Base-by-base conservation (phyloP, 2,888 invertebrate genomes). In the Rotaria sp. region DNA sequence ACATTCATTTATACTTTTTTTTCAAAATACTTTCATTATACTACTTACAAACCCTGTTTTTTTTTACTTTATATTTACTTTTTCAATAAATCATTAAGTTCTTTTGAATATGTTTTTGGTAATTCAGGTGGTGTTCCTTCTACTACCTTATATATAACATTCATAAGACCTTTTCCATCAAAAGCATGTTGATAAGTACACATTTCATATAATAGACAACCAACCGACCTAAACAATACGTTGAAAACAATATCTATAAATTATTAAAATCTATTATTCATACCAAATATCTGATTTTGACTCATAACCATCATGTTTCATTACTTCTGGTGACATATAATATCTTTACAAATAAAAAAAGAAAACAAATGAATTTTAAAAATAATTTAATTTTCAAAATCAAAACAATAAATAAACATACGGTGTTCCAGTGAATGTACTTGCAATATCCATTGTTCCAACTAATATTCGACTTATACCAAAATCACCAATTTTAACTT, bases 271-370 rank as follows among this genome's bases (percentile, higher is more conserved):
- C 21, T 11, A 26, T n/a, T 45, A 21, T 21, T n/a, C 90, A 88
- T 87, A 91, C 91, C 91, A 91, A n/a, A 91, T 89, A 88, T 91
- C 91, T 18, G 91, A 91, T 88, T 91, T 91, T 24, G 91, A 90
- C 86, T 91, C 91, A 88, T 91, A 91, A 0, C 91, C 91, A 87
- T 91, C 91, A 88, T 91, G 91, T 88, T 91, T 91, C 48, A 91
- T 88, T 41, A 91, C 91, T 88, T 91, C 91, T 10, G 91, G 91
- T 87, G 91, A 91, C 91, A 91, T 91, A 88, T 91, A 91, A 88
- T 91, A 80, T 80, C 80, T 80, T 11, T 2, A 59, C 10, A 11
- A 26, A 59, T 11, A 10, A 67, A 67, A 35, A 67, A 41, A 21
- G 1, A 52, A 52, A 52, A 52, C 11, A 24, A 52, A 52, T 13